Evolutionary conservation across 1,140 invertebrate species (phyloP), one percentile per base, ranked within the genome.

Genomic region (Brachionus asplanchnoidis): DNA sequence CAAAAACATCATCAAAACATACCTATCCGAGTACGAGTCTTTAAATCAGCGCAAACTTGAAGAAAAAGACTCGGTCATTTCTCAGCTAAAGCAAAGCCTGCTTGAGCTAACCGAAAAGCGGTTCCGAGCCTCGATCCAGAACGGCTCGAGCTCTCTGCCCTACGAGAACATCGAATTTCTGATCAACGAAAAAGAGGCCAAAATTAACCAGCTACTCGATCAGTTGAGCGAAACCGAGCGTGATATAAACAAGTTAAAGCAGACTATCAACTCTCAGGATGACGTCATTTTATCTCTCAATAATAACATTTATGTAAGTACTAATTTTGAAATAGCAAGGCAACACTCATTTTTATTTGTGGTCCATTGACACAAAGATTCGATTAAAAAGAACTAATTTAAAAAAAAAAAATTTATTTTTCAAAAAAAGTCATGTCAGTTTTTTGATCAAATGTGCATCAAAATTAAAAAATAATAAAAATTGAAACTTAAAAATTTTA

Each of bases 41-140:
- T 11, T 50, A 28, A 77, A 77, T 26, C 46, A 36, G 20, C 17
- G 73, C 17, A 77, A 77, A 50, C 46, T 77, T 28, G 73, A 77
- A 53, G 73, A 77, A 77, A 77, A 77, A 28, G 73, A 77, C 14
- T 77, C 26, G 44, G 42, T 77, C 12, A 77, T 77, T 26, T 28
- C 11, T 20, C 42, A 77, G 32, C 46, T 77, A 26, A 77, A 77
- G 17, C 73, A 77, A 50, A 77, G 46, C 46, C 23, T 77, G 23
- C n/a, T 77, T 40, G 73, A 77, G n/a, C 46, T 77, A 4, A 77
- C 73, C 12, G 73, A 77, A 77, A 77, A 77, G 46, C 73, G 73
- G 8, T 77, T 50, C 46, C 40, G 73, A n/a, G 12, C 73, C n/a
- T 40, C 68, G 1, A 6, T 73, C 7, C 68, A 73, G 23, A 73